These are phyloP conservation scores for Siniperca knerii DNA, from an alignment of 2,113 vertebrate genomes.

Conservation along the genomic window DNA sequence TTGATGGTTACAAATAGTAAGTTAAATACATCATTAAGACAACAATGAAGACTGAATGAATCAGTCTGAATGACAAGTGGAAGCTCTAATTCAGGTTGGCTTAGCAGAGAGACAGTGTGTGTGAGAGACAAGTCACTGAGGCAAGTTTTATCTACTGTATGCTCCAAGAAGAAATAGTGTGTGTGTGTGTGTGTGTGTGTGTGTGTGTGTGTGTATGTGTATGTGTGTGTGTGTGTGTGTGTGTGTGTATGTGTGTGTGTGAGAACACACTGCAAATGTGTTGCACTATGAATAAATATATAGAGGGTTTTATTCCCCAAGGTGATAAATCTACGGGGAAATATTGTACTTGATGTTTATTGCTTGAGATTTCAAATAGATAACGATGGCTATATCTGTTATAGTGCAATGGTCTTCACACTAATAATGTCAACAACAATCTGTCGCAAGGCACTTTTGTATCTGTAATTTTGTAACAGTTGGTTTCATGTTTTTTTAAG, in stretches of 20 bases:
- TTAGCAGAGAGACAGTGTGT: constrained; percentile 40
- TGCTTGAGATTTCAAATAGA: constrained; percentile 43
- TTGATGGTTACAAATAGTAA: constrained; percentile 50
- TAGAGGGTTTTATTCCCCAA: neutral
- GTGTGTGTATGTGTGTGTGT: neutral
- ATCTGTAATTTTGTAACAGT: neutral
- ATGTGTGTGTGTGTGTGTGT: constrained; percentile 18
- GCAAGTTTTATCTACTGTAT: constrained; percentile 31
- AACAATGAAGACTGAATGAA: constrained; percentile 60
- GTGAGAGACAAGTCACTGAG: constrained; percentile 38
- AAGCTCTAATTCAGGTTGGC: constrained; percentile 58
- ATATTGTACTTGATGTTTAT: constrained; percentile 32
- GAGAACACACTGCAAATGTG: neutral
- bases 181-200: constrained; percentile 16
- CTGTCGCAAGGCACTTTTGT: constrained; percentile 1
- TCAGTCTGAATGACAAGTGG: constrained; percentile 65
- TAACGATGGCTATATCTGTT: neutral
- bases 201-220: constrained; percentile 1
- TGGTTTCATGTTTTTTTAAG: neutral
- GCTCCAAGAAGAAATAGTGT: constrained; percentile 23
- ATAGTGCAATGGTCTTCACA: constrained; percentile 7
- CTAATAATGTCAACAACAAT: constrained; percentile 6
- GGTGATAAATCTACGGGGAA: constrained; percentile 22
- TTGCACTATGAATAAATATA: constrained; percentile 38
- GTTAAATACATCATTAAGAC: constrained; percentile 72